These are phyloP conservation scores for Rhamphomyia laevipes DNA, from an alignment of 2,888 invertebrate species.

Conservation along the genomic window DNA sequence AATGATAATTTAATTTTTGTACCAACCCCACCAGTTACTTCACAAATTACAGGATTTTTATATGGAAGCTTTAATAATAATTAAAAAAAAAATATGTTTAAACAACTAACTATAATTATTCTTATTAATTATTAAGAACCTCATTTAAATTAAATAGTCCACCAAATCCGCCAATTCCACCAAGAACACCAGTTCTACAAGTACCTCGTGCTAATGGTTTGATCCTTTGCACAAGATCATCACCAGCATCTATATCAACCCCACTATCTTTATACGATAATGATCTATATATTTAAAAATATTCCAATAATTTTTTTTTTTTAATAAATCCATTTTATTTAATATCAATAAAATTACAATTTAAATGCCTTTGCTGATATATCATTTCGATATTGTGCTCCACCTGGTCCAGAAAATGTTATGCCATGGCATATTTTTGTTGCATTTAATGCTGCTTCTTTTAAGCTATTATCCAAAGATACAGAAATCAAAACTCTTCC, in stretches of 20 bases:
- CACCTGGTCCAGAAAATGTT: conserved; percentile 74
- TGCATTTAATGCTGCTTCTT: conserved; percentile 60
- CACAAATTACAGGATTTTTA: conserved; percentile 76
- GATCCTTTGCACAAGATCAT: conserved; percentile 69
- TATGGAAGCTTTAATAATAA: conserved; percentile 32
- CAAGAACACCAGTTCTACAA: conserved; percentile 63
- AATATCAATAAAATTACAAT: conserved; percentile 43
- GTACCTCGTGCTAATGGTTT: conserved; percentile 74
- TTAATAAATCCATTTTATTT: conserved; percentile 1
- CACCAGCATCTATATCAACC: conserved; percentile 89
- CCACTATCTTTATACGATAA: conserved; percentile 83
- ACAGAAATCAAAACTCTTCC: conserved; percentile 84
- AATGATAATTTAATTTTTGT: conserved; percentile 91
- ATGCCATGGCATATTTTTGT: conserved; percentile 60
- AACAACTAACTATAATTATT: no score
- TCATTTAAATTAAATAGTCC: conserved; percentile 79
- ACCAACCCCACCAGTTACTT: conserved; percentile 94
- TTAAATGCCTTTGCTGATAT: conserved; percentile 81
- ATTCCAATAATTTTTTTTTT: conserved; percentile 4
- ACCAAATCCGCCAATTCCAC: conserved; percentile 84
- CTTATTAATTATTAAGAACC: conserved; percentile 23
- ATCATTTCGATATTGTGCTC: conserved; percentile 75
- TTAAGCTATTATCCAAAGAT: conserved; percentile 54
- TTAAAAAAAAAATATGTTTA: neutral
- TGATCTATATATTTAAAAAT: conserved; percentile 9